Base-by-base conservation (phyloP, 1,140 invertebrate genomes). In the Nylanderia fulva region DNA sequence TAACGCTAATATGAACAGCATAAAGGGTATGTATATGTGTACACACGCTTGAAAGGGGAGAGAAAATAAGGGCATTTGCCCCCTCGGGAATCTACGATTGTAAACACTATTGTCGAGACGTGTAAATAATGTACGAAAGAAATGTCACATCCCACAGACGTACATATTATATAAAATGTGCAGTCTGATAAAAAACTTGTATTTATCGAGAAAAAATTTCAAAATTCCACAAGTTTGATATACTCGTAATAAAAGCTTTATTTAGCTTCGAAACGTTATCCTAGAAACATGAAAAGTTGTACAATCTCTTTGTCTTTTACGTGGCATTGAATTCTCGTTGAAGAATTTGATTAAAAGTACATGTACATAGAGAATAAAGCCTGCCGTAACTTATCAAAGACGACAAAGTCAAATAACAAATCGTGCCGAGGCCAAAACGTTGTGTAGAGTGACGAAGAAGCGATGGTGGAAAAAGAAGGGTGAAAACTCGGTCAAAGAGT, bases 401-500 rank as follows among this genome's bases (percentile, higher is more conserved):
- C 33, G 21, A 54, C n/a, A 4, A 27, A 58, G 52, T 69, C 33
- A 58, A 82, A 82, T 66, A 66, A 52, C 7, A 11, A 75, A 27
- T 42, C 24, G 56, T 21, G 54, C 54, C 71, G 56, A 18, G 21
- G 56, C 1, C 4, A 27, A 61, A 61, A 63, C 39, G 15, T 48
- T 9, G 15, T 56, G 4, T 52, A 61, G 24, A 18, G 18, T 21
- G n/a, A 18, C 11, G 58, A 48, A 45, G 24, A 27, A 56, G 42
- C n/a, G 52, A 15, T 21, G 18, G 48, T 4, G 29, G 24, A 9
- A 11, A 45, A 75, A 75, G 27, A 21, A 24, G 56, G 0, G 15
- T 21, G 21, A 84, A 48, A 84, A 63, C 21, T 84, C 71, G 80
- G 33, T 76, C 42, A 64, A 48, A 64, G 45, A n/a, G 56, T 61